These are phyloP conservation scores for Drosophila simulans DNA, from an alignment of 1,140 invertebrate genomes.

Conservation along the genomic window DNA sequence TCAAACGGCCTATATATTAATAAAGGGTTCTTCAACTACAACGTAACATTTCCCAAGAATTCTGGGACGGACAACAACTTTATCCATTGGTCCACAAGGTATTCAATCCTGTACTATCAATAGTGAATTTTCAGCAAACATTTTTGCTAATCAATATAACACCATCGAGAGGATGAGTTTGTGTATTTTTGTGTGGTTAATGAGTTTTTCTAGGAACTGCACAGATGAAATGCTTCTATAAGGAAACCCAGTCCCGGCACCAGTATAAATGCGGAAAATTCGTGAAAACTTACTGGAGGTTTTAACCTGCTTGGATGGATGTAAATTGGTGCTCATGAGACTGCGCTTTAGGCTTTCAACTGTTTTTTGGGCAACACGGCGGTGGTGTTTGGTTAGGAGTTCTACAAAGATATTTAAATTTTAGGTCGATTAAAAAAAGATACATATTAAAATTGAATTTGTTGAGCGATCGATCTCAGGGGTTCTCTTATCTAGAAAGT, in stretches of 20 bases:
- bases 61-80: slow-evolving; percentile 27
- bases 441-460: slow-evolving; percentile 4
- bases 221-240: slow-evolving; percentile 10
- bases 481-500: slow-evolving; percentile 21
- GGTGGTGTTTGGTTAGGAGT: slow-evolving; percentile 40
- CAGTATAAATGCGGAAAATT: slow-evolving; percentile 25
- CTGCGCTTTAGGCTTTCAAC: slow-evolving; percentile 64
- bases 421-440: slow-evolving; percentile 26
- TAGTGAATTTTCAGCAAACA: slow-evolving; percentile 32
- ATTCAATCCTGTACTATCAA: slow-evolving; percentile 19
- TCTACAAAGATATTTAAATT: slow-evolving; percentile 62
- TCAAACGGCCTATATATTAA: slow-evolving; percentile 21
- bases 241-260: slow-evolving; percentile 45
- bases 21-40: slow-evolving; percentile 1
- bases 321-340: slow-evolving; percentile 44
- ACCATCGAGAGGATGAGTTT: slow-evolving; percentile 12
- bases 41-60: slow-evolving; percentile 42
- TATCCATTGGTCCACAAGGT: slow-evolving; percentile 62
- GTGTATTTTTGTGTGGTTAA: slow-evolving; percentile 9
- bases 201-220: slow-evolving; percentile 38
- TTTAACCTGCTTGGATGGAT: slow-evolving; percentile 61
- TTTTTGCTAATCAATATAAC: slow-evolving; percentile 22
- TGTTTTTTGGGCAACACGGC: slow-evolving; percentile 33
- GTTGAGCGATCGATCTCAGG: slow-evolving; percentile 1
- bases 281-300: slow-evolving; percentile 59